Conservation (phyloP, 2,113 vertebrate species). For the Saccopteryx leptura region DNA sequence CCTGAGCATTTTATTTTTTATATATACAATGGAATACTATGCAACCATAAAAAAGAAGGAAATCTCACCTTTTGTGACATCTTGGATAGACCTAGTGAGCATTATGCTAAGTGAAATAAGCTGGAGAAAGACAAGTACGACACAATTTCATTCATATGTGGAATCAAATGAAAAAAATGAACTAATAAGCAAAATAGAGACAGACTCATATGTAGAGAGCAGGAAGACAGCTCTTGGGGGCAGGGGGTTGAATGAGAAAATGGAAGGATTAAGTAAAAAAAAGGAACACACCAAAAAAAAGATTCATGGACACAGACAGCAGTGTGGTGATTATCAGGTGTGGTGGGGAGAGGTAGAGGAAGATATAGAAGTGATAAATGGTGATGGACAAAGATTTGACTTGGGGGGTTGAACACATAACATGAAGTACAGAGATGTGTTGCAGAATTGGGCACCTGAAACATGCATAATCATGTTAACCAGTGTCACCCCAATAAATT, state of each 20-base stretch:
- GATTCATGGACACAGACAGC: not conserved
- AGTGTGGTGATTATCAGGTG: not conserved
- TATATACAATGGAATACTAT: too few relatives aligned
- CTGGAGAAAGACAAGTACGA: not conserved
- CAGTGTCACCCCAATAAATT: not conserved
- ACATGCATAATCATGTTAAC: not conserved
- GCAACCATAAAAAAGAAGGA: too few relatives aligned
- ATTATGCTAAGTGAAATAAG: not conserved
- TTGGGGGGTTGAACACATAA: not conserved
- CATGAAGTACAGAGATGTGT: too few relatives aligned
- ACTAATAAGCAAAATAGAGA: not conserved
- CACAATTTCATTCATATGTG: not conserved
- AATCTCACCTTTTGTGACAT: not conserved
- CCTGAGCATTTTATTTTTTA: too few relatives aligned
- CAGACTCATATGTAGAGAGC: not conserved
- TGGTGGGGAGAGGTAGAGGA: not conserved
- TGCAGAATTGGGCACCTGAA: not conserved
- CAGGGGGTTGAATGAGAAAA: not conserved
- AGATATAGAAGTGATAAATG: not conserved
- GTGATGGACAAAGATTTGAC: not conserved
- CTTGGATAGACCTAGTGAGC: not conserved
- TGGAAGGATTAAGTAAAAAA: not conserved
- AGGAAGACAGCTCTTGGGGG: not conserved
- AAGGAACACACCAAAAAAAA: not conserved
- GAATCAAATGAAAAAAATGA: not conserved